Base-by-base conservation (phyloP, 2,113 vertebrate species). In the Percopsis transmontana region DNA sequence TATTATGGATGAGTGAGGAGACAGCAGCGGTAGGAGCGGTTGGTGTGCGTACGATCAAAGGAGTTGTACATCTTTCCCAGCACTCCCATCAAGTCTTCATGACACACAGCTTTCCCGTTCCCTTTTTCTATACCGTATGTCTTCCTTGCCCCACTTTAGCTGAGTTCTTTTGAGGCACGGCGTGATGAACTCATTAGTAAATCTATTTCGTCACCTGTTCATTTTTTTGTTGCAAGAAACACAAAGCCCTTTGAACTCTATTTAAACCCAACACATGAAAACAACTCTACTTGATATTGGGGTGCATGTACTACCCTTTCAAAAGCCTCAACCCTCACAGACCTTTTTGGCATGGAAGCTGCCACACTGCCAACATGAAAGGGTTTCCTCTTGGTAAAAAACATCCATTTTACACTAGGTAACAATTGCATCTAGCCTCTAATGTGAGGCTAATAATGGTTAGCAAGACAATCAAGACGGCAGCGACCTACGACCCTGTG, bases 11-110 rank as follows among this genome's bases (percentile, higher is more conserved):
- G 77, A 73, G 68, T 67, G 69, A 81, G 74, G 74, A 87, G 77
- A 87, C 82, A 73, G 72, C 54, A 70, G 64, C 58, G 77, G 72
- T 58, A 70, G 47, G 51, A 75, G 76, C 57, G 78, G 72, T 21
- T 53, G 68, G 68, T 80, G 62, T 20, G 23, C 62, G 56, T 66
- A 51, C 18, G 84, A 91, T 92, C 89, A 91, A 89, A 90, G 87
- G 60, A 60, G 60, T 41, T 68, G 64, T 33, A 24, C 65, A 57
- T 66, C 68, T 66, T 70, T 61, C 68, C 66, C 53, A 61, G 27
- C 27, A 1, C 27, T 33, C 69, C 67, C 77, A 79, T 87, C 80
- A 83, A 78, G 79, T 78, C 76, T 48, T 15, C 18, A 48, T 14
- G 27, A 33, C 5, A 33, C 27, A 33, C 27, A 33, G 27, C 27